Evolutionary conservation across 2,113 vertebrate genomes (phyloP).

Genomic region (Vimba vimba): DNA sequence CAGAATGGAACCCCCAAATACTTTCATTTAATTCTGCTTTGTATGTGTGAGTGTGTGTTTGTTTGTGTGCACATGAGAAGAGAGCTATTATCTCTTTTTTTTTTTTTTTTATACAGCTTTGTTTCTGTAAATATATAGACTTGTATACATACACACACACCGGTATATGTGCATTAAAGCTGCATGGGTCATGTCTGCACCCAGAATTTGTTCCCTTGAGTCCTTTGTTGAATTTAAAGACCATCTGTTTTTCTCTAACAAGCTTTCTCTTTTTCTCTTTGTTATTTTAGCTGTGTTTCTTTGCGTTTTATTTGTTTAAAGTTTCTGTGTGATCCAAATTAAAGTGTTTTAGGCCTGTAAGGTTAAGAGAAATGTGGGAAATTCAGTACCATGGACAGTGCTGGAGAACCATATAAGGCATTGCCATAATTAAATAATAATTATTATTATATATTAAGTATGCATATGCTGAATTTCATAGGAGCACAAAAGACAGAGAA

Average conservation of each 20-base stretch:
- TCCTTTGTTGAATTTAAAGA: constrained; percentile 72
- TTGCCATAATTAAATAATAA: no score
- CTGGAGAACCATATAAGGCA: neutral
- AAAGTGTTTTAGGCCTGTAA: neutral
- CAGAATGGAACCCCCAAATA: constrained; percentile 80
- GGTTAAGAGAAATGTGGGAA: neutral
- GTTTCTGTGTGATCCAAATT: constrained; percentile 4
- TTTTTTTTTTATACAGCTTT: constrained; percentile 56
- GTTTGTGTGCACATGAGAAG: constrained; percentile 19
- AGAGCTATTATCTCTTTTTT: neutral
- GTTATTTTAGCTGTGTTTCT: constrained; percentile 17
- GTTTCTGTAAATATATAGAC: constrained; percentile 53
- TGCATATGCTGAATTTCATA: neutral
- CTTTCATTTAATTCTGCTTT: constrained; percentile 74
- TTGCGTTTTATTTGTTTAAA: constrained; percentile 17
- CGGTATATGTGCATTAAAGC: constrained; percentile 36
- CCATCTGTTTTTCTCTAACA: constrained; percentile 83
- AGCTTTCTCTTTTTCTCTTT: constrained; percentile 70
- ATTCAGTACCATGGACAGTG: constrained; percentile 35
- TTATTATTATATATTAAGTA: neutral
- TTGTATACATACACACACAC: constrained; percentile 36
- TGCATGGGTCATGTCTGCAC: constrained; percentile 38
- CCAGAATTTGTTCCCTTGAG: constrained; percentile 64
- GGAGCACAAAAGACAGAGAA: neutral
- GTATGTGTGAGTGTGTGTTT: constrained; percentile 49